These are phyloP conservation scores for Anastatus disparis DNA, from an alignment of 1,140 invertebrate species.

Conservation along the genomic window DNA sequence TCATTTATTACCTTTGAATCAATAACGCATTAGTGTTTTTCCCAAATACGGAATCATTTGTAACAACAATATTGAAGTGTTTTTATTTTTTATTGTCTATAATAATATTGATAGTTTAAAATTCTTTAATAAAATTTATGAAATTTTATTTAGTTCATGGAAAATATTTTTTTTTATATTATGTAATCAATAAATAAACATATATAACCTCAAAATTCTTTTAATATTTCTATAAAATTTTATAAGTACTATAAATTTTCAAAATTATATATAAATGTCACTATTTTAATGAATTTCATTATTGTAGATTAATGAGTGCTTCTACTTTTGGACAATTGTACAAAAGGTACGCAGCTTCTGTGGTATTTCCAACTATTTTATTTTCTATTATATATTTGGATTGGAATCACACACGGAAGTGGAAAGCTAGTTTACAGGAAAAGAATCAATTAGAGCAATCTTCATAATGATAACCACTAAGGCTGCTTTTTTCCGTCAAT, in stretches of 20 bases:
- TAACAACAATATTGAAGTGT: too few relatives aligned
- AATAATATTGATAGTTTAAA: too few relatives aligned
- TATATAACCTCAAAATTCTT: conserved; percentile 10
- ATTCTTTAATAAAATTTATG: too few relatives aligned
- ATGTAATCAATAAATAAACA: background rate
- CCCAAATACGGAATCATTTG: too few relatives aligned
- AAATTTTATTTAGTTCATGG: too few relatives aligned
- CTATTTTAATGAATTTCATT: conserved; percentile 17
- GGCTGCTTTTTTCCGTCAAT: too few relatives aligned
- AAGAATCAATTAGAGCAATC: conserved; percentile 23
- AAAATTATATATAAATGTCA: background rate
- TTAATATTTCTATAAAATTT: background rate
- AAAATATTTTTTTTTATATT: too few relatives aligned
- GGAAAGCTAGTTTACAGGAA: conserved; percentile 70
- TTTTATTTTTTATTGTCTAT: too few relatives aligned
- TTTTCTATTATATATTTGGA: conserved; percentile 73
- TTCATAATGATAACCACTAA: too few relatives aligned
- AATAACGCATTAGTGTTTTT: too few relatives aligned
- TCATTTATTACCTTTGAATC: too few relatives aligned
- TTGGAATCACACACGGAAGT: conserved; percentile 75
- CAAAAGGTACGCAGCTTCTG: conserved; percentile 71
- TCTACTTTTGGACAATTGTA: conserved; percentile 45
- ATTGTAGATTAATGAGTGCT: conserved; percentile 56
- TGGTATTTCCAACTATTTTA: conserved; percentile 73
- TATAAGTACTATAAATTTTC: background rate